phyloP scores from a whole-genome alignment of 1,140 invertebrate species.

The Metaphire vulgaris region DNA sequence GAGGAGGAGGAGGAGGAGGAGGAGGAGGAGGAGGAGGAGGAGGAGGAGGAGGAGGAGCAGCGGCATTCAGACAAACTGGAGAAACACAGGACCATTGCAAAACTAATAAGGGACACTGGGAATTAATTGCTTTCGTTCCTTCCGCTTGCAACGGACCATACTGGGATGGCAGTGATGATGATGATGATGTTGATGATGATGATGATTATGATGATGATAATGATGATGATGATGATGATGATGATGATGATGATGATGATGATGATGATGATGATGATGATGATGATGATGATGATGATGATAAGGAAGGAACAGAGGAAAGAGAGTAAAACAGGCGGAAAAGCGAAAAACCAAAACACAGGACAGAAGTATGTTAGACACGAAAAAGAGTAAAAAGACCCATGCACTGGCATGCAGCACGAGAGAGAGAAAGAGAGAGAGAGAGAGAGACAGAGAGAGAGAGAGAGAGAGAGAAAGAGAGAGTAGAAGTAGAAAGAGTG shows the following conservation, averaged over 20 bases:
- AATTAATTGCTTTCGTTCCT: no score
- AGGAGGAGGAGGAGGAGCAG: no score
- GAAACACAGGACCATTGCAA: no score
- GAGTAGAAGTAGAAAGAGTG: background rate
- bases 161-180: background rate
- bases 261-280: background rate
- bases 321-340: background rate
- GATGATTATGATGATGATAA: background rate
- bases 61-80: no score
- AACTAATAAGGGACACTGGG: no score
- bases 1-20: no score
- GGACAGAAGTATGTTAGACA: background rate
- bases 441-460: slow-evolving; percentile 30
- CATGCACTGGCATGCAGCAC: background rate
- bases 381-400: slow-evolving; percentile 16
- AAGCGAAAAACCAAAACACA: background rate
- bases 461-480: background rate
- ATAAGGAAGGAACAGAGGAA: background rate
- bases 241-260: slow-evolving; percentile 3
- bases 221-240: slow-evolving; percentile 2
- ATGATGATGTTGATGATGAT: background rate
- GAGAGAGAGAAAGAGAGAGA: background rate
- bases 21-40: no score
- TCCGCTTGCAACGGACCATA: no score
- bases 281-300: background rate